These are phyloP conservation scores for Bradypus variegatus DNA, from an alignment of 2,797 vertebrate species.

Conservation along the genomic window DNA sequence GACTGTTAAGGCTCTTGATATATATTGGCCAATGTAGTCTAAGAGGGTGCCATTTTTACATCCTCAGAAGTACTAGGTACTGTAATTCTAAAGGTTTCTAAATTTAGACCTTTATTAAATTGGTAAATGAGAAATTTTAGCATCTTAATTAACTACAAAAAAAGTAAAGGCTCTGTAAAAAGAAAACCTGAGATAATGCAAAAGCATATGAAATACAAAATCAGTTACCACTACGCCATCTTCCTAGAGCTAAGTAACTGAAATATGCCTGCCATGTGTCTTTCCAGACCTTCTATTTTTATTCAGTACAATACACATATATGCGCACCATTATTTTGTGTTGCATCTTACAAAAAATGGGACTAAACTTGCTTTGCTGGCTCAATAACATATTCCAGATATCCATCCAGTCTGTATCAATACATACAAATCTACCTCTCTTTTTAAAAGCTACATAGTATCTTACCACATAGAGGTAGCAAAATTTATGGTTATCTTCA, in stretches of 20 bases:
- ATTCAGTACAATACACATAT: neutral
- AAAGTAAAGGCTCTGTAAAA: neutral
- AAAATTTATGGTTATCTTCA: neutral
- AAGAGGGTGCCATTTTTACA: neutral
- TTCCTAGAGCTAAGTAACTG: neutral
- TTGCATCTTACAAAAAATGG: neutral
- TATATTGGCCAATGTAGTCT: neutral
- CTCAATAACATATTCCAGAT: neutral
- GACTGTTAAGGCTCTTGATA: neutral
- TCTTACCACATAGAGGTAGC: neutral
- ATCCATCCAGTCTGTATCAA: neutral
- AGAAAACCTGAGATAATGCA: neutral
- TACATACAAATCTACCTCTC: neutral
- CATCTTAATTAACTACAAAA: neutral
- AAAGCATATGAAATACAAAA: neutral
- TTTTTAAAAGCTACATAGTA: neutral
- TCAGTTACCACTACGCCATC: neutral
- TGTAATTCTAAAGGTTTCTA: neutral
- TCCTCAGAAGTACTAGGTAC: neutral
- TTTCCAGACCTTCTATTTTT: neutral
- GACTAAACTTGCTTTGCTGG: neutral
- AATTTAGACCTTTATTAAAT: neutral
- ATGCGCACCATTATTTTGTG: neutral
- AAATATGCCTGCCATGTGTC: neutral
- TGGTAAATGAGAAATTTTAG: neutral